Conservation (phyloP, 2,797 vertebrate species). For the Myotis vivesi region DNA sequence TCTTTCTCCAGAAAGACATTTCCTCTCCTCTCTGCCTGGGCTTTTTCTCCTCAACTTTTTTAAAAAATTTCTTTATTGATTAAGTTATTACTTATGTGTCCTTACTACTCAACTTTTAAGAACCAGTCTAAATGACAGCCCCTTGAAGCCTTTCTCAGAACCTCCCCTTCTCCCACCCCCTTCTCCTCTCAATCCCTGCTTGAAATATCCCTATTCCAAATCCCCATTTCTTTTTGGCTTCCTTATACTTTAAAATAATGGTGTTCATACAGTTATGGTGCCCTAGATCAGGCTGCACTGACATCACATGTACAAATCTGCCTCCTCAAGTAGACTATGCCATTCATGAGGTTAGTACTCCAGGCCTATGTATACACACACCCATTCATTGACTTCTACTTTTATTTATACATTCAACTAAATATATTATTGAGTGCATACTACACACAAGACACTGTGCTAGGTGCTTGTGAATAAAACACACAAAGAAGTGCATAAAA, state of each 20-base stretch:
- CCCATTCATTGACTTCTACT: background rate
- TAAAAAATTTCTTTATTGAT: too few relatives aligned
- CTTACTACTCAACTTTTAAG: background rate
- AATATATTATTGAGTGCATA: background rate
- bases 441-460: background rate
- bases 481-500: background rate
- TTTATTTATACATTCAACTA: background rate
- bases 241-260: background rate
- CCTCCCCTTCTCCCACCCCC: background rate
- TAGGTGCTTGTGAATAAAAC: background rate
- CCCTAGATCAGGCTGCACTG: background rate
- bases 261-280: background rate
- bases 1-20: background rate
- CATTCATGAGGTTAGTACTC: background rate
- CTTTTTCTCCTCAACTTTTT: background rate
- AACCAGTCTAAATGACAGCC: background rate
- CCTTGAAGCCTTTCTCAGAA: background rate
- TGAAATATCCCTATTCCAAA: background rate
- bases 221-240: background rate
- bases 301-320: background rate
- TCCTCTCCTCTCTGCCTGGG: background rate
- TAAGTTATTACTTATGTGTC: too few relatives aligned
- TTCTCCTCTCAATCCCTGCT: background rate
- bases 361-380: background rate
- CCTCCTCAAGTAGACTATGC: background rate